phyloP scores from a whole-genome alignment of 2,888 invertebrate species.

The Drosophila pegasa region DNA sequence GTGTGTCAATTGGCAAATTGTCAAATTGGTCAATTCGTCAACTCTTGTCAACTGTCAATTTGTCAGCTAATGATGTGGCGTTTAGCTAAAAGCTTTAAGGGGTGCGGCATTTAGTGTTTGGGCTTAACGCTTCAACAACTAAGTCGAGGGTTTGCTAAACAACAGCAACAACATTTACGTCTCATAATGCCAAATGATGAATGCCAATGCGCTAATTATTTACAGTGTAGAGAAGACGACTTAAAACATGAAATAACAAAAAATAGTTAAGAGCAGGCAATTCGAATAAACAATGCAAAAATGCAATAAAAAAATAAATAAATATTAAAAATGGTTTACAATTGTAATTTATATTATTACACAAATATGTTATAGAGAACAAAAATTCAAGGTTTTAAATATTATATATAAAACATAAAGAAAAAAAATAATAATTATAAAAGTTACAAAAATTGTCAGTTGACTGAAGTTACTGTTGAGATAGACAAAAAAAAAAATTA shows the following conservation, averaged over 20 bases:
- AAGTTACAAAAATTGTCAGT: no score
- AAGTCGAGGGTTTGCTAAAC: slow-evolving; percentile 37
- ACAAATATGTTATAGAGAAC: no score
- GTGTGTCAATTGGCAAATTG: slow-evolving; percentile 9
- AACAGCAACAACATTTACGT: slow-evolving; percentile 19
- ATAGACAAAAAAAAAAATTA: no score
- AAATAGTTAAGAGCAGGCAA: background rate
- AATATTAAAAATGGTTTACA: background rate
- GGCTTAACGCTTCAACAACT: slow-evolving; percentile 32
- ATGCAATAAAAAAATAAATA: background rate
- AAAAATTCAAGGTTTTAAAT: no score
- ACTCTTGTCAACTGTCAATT: slow-evolving; percentile 15
- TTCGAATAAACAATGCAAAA: slow-evolving; percentile 1
- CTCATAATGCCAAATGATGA: slow-evolving; percentile 34
- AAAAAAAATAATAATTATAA: no score
- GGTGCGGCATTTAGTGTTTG: slow-evolving; percentile 39
- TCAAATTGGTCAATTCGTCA: slow-evolving; percentile 6
- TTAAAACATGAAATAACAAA: no score
- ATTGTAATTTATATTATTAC: no score
- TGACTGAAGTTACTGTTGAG: no score
- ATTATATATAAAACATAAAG: no score
- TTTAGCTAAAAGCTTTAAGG: slow-evolving; percentile 52
- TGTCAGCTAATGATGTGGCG: slow-evolving; percentile 33
- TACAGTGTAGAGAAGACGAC: background rate
- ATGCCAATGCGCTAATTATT: slow-evolving; percentile 26